Evolutionary conservation across 2,113 vertebrate genomes (phyloP).

Genomic region (Atrichornis clamosus): DNA sequence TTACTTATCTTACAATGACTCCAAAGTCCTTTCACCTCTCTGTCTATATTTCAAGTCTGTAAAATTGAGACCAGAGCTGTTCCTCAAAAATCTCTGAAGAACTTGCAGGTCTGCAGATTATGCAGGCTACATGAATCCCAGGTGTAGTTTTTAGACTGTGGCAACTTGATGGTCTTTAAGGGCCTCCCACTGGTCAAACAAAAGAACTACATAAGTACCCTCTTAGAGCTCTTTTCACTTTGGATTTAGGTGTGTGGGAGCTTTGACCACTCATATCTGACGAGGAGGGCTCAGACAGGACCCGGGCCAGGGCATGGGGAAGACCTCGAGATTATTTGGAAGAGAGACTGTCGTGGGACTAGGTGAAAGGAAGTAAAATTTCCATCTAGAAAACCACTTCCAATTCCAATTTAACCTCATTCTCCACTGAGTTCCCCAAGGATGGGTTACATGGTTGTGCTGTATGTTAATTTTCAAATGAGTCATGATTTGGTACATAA

Average conservation of each 20-base stretch:
- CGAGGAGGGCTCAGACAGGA: fast-evolving
- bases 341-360: neutral
- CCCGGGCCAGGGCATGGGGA: neutral
- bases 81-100: neutral
- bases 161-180: conserved; percentile 38
- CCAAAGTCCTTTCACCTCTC: neutral
- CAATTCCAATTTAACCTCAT: neutral
- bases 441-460: neutral
- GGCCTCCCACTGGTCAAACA: conserved; percentile 55
- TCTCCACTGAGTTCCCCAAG: neutral
- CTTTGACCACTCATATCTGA: neutral
- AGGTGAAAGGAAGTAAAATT: neutral
- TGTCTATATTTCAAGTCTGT: neutral
- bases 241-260: neutral
- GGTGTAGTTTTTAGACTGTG: neutral
- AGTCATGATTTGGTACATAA: neutral
- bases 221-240: neutral
- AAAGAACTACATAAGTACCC: neutral
- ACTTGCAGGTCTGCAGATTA: neutral
- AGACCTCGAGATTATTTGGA: neutral
- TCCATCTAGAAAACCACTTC: neutral
- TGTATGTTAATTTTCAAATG: neutral
- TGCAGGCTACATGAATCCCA: neutral
- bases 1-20: neutral
- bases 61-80: neutral